Evolutionary conservation across 2,797 vertebrate genomes (phyloP).

Genomic region (Bradypus variegatus): DNA sequence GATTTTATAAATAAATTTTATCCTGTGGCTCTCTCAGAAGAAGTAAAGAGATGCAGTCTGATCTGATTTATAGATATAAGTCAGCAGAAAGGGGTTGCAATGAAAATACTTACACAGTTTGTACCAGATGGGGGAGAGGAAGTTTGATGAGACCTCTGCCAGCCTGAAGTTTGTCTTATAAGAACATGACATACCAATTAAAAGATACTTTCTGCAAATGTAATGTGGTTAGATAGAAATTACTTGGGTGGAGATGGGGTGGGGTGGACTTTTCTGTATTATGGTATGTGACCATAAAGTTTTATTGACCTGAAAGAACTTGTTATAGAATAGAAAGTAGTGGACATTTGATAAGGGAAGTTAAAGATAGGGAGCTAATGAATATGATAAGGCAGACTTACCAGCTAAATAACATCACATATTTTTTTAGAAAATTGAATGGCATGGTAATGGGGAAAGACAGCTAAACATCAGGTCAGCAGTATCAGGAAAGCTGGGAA

Average conservation of each 20-base stretch:
- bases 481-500: neutral
- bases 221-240: neutral
- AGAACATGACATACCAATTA: neutral
- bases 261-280: neutral
- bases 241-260: neutral
- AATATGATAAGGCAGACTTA: neutral
- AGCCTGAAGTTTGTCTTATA: neutral
- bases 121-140: neutral
- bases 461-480: neutral
- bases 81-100: neutral
- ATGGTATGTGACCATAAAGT: neutral
- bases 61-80: neutral
- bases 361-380: neutral
- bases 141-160: neutral
- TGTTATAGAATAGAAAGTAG: constrained; percentile 1
- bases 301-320: constrained; percentile 1
- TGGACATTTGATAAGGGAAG: neutral
- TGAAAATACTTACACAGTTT: neutral
- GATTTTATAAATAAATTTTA: neutral
- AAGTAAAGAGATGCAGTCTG: neutral
- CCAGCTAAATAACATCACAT: neutral
- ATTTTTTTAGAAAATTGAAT: constrained; percentile 21
- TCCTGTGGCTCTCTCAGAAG: neutral
- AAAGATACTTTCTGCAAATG: neutral
- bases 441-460: neutral